Evolutionary conservation across 2,797 vertebrate genomes (phyloP).

Genomic region (Poeciliopsis turneri): DNA sequence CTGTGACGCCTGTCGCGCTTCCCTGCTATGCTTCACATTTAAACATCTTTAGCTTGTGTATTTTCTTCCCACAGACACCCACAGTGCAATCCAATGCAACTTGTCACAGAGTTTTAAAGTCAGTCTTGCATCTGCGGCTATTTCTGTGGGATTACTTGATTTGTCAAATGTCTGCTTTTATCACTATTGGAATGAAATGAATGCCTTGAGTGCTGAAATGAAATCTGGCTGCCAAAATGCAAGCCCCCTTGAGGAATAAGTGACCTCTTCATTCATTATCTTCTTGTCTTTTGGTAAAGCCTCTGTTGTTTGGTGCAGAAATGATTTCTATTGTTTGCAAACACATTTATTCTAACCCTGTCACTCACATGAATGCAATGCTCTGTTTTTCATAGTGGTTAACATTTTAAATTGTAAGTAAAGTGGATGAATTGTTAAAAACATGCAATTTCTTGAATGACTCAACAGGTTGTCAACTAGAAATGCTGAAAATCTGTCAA

Average conservation of each 20-base stretch:
- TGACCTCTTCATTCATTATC: conserved; percentile 56
- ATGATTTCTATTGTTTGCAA: neutral
- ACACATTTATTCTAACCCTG: neutral
- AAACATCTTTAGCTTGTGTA: conserved; percentile 30
- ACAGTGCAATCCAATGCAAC: conserved; percentile 15
- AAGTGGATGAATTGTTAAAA: neutral
- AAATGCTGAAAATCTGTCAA: neutral
- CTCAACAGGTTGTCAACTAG: neutral
- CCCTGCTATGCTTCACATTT: conserved; percentile 22
- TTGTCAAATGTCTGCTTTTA: conserved; percentile 30
- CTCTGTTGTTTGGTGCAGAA: neutral
- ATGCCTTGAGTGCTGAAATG: conserved; percentile 48
- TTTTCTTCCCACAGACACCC: neutral
- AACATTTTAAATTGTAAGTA: neutral
- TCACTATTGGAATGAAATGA: conserved; percentile 47
- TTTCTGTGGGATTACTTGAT: conserved; percentile 40
- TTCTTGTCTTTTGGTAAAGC: neutral
- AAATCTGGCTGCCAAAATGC: conserved; percentile 54
- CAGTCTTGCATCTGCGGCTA: conserved; percentile 18
- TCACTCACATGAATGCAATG: neutral
- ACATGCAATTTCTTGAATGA: neutral
- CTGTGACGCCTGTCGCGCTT: conserved; percentile 43
- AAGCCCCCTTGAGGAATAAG: conserved; percentile 44
- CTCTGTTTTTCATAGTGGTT: neutral
- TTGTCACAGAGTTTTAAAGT: conserved; percentile 29